A percentile compares a stretch with the other conserved stretches of the same genome.
Conservation (phyloP, 1,140 invertebrate species). For the Neoseiulus cucumeris region DNA sequence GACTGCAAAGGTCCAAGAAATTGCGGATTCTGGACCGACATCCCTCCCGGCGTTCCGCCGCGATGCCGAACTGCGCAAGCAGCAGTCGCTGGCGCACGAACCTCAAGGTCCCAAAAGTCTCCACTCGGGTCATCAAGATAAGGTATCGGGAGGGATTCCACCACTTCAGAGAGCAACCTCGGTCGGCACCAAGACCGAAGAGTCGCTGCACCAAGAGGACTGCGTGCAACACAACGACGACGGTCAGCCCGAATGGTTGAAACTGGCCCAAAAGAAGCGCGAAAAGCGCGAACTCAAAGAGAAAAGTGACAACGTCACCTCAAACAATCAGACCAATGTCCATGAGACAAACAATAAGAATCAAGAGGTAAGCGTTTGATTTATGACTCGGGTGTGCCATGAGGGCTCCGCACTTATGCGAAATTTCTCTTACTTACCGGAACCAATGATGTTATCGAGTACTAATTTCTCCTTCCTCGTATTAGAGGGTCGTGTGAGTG, state of each 20-base stretch:
- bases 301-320: neutral
- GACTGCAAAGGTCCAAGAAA: too few relatives aligned
- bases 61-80: neutral
- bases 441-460: too few relatives aligned
- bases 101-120: neutral
- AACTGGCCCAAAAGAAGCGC: constrained; percentile 41
- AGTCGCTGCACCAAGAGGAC: neutral
- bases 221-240: constrained; percentile 16
- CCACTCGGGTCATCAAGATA: neutral
- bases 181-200: neutral
- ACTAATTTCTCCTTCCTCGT: too few relatives aligned
- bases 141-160: neutral
- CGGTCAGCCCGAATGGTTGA: constrained; percentile 20
- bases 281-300: constrained; percentile 49
- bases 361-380: neutral
- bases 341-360: neutral
- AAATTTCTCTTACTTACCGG: too few relatives aligned
- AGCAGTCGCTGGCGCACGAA: neutral
- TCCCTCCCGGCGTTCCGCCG: neutral
- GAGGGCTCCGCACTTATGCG: too few relatives aligned
- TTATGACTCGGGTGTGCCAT: too few relatives aligned
- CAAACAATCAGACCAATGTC: neutral
- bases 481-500: too few relatives aligned
- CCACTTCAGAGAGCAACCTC: neutral
- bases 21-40: neutral